Evolutionary conservation across 2,797 vertebrate species (phyloP).

Genomic region (Pantherophis vulpinus): DNA sequence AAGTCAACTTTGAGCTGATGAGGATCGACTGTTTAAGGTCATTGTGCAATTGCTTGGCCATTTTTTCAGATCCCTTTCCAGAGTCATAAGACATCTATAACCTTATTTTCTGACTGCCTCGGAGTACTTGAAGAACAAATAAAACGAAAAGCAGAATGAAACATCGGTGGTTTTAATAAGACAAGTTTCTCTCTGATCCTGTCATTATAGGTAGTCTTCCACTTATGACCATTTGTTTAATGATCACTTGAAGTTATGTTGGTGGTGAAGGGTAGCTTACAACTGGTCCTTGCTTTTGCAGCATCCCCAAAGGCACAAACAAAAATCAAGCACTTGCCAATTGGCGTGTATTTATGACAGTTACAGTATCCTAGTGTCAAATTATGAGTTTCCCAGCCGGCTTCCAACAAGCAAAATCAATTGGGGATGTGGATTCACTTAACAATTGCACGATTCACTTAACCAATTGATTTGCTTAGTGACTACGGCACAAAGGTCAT

Average conservation of each 20-base stretch:
- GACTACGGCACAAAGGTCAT: neutral
- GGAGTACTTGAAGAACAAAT: neutral
- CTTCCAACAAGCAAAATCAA: neutral
- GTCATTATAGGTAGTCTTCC: neutral
- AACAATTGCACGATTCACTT: neutral
- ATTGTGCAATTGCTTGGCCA: neutral
- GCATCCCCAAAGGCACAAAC: neutral
- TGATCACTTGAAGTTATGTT: neutral
- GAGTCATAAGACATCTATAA: neutral
- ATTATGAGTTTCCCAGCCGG: neutral
- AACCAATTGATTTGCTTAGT: neutral
- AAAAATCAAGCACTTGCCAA: neutral
- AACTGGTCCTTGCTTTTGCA: neutral
- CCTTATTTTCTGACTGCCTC: neutral
- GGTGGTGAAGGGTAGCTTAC: neutral
- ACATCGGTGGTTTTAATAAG: neutral
- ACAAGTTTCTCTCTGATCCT: neutral
- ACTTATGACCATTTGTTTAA: neutral
- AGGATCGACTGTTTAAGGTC: neutral
- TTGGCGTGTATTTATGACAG: neutral
- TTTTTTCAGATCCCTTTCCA: neutral
- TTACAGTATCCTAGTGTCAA: neutral
- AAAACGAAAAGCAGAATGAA: neutral
- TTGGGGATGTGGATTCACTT: neutral
- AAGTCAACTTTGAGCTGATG: neutral